Base-by-base conservation (phyloP, 2,888 invertebrate species). In the Campoplex capitator region DNA sequence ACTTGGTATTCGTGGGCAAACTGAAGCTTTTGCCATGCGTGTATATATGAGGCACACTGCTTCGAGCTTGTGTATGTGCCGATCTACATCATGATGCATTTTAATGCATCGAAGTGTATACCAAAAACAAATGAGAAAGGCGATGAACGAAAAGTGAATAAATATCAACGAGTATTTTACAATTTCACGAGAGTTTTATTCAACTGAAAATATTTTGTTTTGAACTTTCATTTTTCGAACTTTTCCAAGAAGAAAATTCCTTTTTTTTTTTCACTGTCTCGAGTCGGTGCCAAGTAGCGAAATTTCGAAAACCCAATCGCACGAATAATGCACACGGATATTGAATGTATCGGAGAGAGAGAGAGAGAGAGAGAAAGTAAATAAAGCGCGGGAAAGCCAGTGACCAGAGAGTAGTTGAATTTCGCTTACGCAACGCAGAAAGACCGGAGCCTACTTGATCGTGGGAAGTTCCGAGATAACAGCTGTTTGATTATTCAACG, bases 361-460 rank as follows among this genome's bases (percentile, higher is more conserved):
- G 18, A 16, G 51, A 18, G 51, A 4, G 51, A 51, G 51, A 51
- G 51, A 51, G 51, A 51, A 16, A 62, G 62, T 58, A 28, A 58
- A 28, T 32, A 32, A 32, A 62, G 32, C 23, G 32, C 32, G 62
- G 32, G 62, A 58, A 58, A 58, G 28, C 28, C 58, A 32, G 58
- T 13, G 28, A 32, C 58, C 32, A 32, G 62, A 62, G 32, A 13
- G 28, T 80, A 70, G 80, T 84, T 75, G 80, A 38, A 84, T 84
- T 84, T 80, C 84, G 80, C 84, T 84, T 84, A 80, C 75, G 84
- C 80, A 80, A 84, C 80, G 23, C 23, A 35, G 38, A 56, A 38
- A 80, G 74, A 62, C 54, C 23, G 45, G 13, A 45, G 70, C 23
- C 42, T 70, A 28, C 48, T 70, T 62, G 54, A 68, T 84, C 84